phyloP scores from a whole-genome alignment of 2,797 vertebrate species.

The Cephalopachus bancanus region DNA sequence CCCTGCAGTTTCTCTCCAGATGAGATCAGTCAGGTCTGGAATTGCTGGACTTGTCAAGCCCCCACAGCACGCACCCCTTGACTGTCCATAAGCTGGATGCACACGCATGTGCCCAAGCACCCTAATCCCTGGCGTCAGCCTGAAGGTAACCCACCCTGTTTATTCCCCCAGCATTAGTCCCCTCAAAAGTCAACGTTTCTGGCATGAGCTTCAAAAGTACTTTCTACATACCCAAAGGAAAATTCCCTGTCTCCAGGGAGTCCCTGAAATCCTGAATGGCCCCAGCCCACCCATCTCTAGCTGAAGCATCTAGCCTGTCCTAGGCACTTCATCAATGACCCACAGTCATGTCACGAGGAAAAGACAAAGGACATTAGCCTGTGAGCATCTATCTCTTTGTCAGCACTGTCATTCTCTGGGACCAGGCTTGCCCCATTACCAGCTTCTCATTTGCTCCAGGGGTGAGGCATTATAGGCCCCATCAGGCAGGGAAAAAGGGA shows the following conservation, averaged over 20 bases:
- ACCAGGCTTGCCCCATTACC: not conserved
- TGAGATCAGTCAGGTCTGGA: not conserved
- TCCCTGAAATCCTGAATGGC: not conserved
- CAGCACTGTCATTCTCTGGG: not conserved
- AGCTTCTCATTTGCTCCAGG: not conserved
- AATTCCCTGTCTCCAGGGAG: not conserved
- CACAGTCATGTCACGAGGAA: not conserved
- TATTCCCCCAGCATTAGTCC: not conserved
- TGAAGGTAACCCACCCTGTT: not conserved
- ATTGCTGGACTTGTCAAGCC: not conserved
- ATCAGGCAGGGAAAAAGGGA: not conserved
- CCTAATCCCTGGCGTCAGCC: not conserved
- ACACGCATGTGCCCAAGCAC: too few species aligned
- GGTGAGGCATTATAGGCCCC: accelerated
- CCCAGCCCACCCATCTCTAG: not conserved
- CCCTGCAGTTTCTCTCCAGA: not conserved
- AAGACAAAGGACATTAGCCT: not conserved
- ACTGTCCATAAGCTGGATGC: not conserved
- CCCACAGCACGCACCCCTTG: not conserved
- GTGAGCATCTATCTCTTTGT: not conserved
- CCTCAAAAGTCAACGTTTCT: not conserved
- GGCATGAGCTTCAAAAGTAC: not conserved
- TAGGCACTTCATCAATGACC: not conserved
- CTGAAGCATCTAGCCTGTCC: not conserved
- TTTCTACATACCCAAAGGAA: not conserved